Conservation (phyloP, 2,113 vertebrate species). For the Brachyhypopomus occidentalis region DNA sequence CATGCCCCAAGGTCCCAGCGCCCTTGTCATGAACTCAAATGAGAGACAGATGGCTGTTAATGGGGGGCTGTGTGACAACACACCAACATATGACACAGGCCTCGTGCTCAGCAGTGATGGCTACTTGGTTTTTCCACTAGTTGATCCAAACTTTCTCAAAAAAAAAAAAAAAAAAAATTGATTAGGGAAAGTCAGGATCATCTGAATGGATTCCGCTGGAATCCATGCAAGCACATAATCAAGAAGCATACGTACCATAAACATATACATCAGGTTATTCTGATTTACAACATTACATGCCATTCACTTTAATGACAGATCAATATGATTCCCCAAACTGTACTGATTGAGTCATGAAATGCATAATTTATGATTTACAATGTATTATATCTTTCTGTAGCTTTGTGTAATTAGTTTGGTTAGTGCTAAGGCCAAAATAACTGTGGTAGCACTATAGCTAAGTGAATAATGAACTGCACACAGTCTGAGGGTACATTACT, state of each 20-base stretch:
- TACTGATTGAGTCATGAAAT: no score
- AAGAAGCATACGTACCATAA: neutral
- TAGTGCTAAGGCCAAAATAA: neutral
- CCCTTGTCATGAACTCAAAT: conserved; percentile 58
- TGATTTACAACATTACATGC: neutral
- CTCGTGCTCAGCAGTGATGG: neutral
- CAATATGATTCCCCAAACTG: neutral
- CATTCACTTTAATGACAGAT: neutral
- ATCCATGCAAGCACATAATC: neutral
- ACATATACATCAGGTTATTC: neutral
- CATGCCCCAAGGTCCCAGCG: conserved; percentile 55
- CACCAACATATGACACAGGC: conserved; percentile 27
- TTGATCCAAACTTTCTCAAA: neutral
- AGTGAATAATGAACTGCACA: conserved; percentile 9
- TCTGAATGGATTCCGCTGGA: neutral
- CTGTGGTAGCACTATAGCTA: neutral
- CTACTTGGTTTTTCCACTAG: conserved; percentile 42
- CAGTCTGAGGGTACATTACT: conserved; percentile 10
- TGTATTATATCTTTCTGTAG: neutral
- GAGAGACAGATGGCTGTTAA: conserved; percentile 60
- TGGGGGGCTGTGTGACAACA: conserved; percentile 44
- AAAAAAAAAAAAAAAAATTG: neutral
- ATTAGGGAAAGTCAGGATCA: conserved; percentile 1
- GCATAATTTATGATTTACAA: neutral
- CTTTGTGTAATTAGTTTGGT: neutral